phyloP scores from a whole-genome alignment of 1,140 invertebrate genomes.

The Hestina assimilis region DNA sequence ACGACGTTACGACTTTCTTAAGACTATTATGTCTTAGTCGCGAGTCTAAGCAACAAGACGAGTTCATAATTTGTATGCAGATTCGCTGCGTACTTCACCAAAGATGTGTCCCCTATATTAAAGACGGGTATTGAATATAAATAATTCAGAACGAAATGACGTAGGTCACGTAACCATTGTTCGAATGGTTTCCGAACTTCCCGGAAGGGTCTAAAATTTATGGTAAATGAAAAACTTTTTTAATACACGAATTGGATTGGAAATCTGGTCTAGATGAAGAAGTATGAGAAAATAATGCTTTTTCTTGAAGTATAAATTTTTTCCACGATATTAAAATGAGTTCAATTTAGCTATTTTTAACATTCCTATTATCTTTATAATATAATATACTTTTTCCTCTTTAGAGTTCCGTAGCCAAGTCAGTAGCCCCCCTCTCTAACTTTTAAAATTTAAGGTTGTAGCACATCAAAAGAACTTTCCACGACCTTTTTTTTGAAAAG shows the following conservation, averaged over 20 bases:
- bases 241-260: constrained; percentile 1
- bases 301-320: neutral
- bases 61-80: constrained; percentile 39
- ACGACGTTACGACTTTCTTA: neutral
- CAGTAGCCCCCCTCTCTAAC: too few relatives aligned
- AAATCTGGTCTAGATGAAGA: neutral
- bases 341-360: too few relatives aligned
- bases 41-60: constrained; percentile 11
- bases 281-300: neutral
- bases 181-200: constrained; percentile 1
- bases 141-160: constrained; percentile 20
- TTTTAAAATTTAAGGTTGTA: too few relatives aligned
- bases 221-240: constrained; percentile 8
- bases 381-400: too few relatives aligned
- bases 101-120: constrained; percentile 45
- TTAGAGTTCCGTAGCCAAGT: too few relatives aligned
- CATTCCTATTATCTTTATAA: too few relatives aligned
- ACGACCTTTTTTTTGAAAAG: too few relatives aligned
- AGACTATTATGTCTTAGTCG: neutral
- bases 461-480: too few relatives aligned
- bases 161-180: constrained; percentile 23
- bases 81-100: constrained; percentile 36
- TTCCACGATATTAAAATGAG: neutral
- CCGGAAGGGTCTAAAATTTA: neutral
- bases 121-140: constrained; percentile 37